A percentile compares a stretch with the other conserved stretches of the same genome.
Conservation (phyloP, 2,113 vertebrate species). For the Mugil cephalus region DNA sequence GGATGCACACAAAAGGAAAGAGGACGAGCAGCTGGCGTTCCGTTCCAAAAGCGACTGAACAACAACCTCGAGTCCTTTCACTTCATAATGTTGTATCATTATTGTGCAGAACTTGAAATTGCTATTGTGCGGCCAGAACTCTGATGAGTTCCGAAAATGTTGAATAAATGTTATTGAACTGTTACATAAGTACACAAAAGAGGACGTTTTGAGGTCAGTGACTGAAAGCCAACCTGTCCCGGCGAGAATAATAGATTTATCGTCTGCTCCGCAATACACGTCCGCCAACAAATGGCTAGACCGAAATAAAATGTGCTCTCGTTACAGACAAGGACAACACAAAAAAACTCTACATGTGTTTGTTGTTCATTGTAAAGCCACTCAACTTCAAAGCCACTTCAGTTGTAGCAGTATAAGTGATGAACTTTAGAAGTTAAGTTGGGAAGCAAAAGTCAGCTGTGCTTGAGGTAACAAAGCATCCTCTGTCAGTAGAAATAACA, state of each 20-base stretch:
- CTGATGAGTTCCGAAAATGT: slow-evolving; percentile 30
- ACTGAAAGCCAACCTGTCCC: slow-evolving; percentile 40
- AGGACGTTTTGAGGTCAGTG: slow-evolving; percentile 25
- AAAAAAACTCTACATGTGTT: background rate
- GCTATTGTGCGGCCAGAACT: slow-evolving; percentile 26
- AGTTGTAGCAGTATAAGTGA: background rate
- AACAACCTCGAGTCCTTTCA: slow-evolving; percentile 17
- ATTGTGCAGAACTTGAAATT: slow-evolving; percentile 11
- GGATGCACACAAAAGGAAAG: background rate
- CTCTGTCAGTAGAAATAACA: slow-evolving; percentile 22
- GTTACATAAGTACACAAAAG: slow-evolving; percentile 24
- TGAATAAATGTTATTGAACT: slow-evolving; percentile 10
- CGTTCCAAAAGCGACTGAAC: background rate
- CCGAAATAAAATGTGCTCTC: slow-evolving; percentile 13
- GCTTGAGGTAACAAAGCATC: slow-evolving; percentile 8
- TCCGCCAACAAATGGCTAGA: slow-evolving; percentile 33
- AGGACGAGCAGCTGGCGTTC: slow-evolving; percentile 23
- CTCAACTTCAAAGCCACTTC: too few species aligned
- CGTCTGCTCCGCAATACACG: slow-evolving; percentile 30
- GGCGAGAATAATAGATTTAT: slow-evolving; percentile 42
- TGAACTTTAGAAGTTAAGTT: background rate
- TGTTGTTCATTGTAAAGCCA: background rate
- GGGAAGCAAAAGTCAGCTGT: background rate
- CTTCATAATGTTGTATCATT: slow-evolving; percentile 9
- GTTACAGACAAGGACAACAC: slow-evolving; percentile 1